Conservation (phyloP, 2,113 vertebrate species). For the Myrmecophaga tridactyla region DNA sequence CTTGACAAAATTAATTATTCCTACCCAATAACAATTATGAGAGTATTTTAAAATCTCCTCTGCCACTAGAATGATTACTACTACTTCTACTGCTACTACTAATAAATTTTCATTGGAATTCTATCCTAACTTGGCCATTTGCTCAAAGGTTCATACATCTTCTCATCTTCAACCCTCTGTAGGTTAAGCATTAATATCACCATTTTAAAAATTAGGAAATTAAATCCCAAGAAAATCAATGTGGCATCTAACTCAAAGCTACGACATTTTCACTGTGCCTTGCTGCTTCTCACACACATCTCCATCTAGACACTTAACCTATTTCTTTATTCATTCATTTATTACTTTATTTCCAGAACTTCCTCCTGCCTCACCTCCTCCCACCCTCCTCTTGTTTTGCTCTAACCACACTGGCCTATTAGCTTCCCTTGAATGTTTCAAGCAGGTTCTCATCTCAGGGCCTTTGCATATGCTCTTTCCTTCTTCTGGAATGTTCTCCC, state of each 20-base stretch:
- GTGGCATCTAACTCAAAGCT: background rate
- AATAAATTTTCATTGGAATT: background rate
- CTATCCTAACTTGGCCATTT: background rate
- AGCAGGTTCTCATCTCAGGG: no score
- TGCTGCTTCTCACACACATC: background rate
- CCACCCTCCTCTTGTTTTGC: background rate
- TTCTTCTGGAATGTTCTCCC: no score
- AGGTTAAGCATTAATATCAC: background rate
- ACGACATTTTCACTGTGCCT: background rate
- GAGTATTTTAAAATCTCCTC: background rate
- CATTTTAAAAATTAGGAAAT: background rate
- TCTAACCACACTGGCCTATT: background rate
- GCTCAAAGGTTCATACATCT: background rate
- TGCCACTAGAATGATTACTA: background rate
- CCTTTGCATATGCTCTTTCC: no score
- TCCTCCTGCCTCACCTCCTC: background rate
- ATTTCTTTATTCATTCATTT: background rate
- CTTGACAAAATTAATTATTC: background rate
- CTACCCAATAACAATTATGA: background rate
- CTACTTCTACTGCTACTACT: background rate
- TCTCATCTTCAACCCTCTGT: background rate
- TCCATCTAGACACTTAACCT: background rate
- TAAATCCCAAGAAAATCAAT: background rate
- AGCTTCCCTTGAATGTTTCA: background rate
- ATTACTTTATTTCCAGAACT: background rate